phyloP scores from a whole-genome alignment of 2,797 vertebrate genomes.

The Melanotaenia pygmaea region DNA sequence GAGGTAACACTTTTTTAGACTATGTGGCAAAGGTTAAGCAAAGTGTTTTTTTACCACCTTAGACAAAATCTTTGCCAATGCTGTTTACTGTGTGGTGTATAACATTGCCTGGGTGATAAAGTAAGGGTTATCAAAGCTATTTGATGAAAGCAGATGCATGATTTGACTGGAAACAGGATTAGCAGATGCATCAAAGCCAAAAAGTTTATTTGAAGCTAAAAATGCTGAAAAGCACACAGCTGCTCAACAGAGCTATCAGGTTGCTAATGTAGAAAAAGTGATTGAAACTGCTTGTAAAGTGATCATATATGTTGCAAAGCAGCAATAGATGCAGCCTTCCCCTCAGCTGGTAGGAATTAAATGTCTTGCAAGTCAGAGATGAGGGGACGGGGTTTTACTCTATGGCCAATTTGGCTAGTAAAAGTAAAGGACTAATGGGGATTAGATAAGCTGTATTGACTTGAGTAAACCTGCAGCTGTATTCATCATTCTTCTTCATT shows the following conservation, averaged over 20 bases:
- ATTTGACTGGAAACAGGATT: not conserved
- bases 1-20: slow-evolving; percentile 80
- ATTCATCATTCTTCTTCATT: too few relatives aligned
- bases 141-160: not conserved
- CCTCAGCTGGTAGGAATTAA: not conserved
- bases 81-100: not conserved
- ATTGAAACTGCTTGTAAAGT: not conserved
- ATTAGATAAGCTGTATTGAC: slow-evolving; percentile 8
- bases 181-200: not conserved
- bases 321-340: not conserved
- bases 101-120: not conserved
- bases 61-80: too few relatives aligned
- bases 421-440: not conserved
- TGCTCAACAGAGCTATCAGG: not conserved
- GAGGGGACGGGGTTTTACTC: too few relatives aligned
- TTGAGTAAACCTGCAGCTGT: slow-evolving; percentile 14
- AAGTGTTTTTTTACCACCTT: not conserved
- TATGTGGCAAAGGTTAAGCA: not conserved
- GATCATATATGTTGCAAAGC: not conserved
- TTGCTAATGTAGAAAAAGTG: not conserved
- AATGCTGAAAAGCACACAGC: not conserved
- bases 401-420: too few relatives aligned
- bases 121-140: not conserved
- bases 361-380: not conserved
- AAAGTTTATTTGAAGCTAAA: not conserved